phyloP scores from a whole-genome alignment of 2,113 vertebrate genomes.

The Chlamydotis undulata region DNA sequence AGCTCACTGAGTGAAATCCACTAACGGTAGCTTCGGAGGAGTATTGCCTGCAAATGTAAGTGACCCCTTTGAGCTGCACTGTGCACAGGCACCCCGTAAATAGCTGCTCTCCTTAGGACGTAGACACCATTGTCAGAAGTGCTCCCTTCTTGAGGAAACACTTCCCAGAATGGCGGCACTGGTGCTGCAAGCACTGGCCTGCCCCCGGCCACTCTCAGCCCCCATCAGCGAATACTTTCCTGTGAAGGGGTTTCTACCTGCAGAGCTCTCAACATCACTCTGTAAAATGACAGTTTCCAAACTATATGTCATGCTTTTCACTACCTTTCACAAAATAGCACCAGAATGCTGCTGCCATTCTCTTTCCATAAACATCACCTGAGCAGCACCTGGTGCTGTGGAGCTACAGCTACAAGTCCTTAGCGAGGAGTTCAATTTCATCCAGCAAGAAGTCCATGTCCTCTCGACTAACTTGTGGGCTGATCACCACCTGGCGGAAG shows the following conservation, averaged over 20 bases:
- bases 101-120: background rate
- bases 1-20: background rate
- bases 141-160: background rate
- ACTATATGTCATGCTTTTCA: background rate
- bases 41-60: background rate
- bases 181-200: background rate
- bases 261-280: background rate
- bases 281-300: background rate
- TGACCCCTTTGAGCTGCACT: background rate
- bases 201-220: background rate
- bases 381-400: background rate
- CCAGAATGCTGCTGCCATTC: conserved; percentile 5
- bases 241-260: background rate
- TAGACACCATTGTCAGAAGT: background rate
- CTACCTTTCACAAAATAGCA: conserved; percentile 1
- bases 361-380: background rate
- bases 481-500: conserved; percentile 87
- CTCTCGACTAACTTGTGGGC: conserved; percentile 78
- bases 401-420: conserved; percentile 78
- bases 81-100: background rate
- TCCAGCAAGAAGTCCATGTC: conserved; percentile 87
- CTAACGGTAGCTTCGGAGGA: background rate
- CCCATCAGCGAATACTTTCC: background rate
- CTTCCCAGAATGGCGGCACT: background rate
- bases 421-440: conserved; percentile 82